Evolutionary conservation across 1,140 invertebrate species (phyloP), one percentile per base, ranked within the genome.

Genomic region (Hypothenemus hampei): DNA sequence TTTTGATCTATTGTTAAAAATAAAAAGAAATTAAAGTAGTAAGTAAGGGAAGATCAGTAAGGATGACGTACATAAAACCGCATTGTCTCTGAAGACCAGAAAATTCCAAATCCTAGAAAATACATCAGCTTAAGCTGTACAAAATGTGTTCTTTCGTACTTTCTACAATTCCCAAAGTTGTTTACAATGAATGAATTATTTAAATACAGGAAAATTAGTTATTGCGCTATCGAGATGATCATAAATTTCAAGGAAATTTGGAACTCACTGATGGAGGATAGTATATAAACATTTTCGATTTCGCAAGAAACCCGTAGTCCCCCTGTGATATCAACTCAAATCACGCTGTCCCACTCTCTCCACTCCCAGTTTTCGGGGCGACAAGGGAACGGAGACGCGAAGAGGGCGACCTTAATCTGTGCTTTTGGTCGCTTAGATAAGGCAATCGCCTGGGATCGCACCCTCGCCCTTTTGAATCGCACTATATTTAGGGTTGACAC

Each of bases 371-470:
- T 45, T 57, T 21, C 44, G 39, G 43, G 21, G 37, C 33, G 49
- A 19, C 18, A 20, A 49, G 58, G 40, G 40, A 39, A 41, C 31
- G 52, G 43, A n/a, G 39, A 53, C 11, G 58, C 26, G 48, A 49
- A 46, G 52, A 43, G 61, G 61, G 60, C 29, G 61, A 56, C 59
- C 60, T 65, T 70, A 70, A 70, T 70, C 68, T 69, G 62, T 68
- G 66, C 68, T 70, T 70, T 67, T 70, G 68, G 68, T 68, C 67
- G 68, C 68, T 70, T 70, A 70, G 68, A 70, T 70, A 70, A 70
- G 65, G 67, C 65, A 70, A 70, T 70, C 67, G 64, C 59, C 53
- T 58, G 60, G 61, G 61, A 66, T 68, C 66, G 64, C 59, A 57
- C 59, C 52, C 57, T 54, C 58, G 41, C 49, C 39, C 60, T 40